These are phyloP conservation scores for Lerista edwardsae DNA, from an alignment of 2,797 vertebrate species.

Conservation along the genomic window DNA sequence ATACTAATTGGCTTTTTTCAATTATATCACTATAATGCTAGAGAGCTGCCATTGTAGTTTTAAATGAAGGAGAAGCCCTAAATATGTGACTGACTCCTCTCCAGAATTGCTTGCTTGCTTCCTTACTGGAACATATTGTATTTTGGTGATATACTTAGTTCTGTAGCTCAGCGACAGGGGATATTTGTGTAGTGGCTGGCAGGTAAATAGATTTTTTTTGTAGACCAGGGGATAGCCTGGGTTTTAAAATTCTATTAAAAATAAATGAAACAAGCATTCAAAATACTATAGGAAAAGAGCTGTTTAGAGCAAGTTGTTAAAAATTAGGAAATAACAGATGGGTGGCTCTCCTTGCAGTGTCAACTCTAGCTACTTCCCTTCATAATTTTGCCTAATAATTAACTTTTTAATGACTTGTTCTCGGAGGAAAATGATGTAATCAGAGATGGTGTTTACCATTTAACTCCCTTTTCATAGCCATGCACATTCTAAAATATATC, in stretches of 20 bases:
- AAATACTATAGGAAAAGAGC: background rate
- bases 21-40: no score
- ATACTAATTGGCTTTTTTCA: no score
- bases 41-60: no score
- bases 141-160: background rate
- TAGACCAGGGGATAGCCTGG: background rate
- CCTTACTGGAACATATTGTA: background rate
- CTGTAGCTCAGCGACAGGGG: background rate
- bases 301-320: slow-evolving; percentile 6
- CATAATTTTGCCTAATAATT: slow-evolving; percentile 2
- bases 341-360: background rate
- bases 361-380: background rate
- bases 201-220: background rate
- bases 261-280: background rate
- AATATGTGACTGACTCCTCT: no score
- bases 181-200: background rate
- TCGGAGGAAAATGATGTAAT: background rate
- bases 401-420: background rate
- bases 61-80: no score
- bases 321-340: background rate
- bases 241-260: background rate
- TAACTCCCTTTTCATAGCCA: background rate
- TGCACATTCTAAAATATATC: background rate
- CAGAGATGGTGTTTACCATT: background rate
- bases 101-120: background rate